Conservation (phyloP, 1,140 invertebrate genomes). For the Lepidurus couesii region DNA sequence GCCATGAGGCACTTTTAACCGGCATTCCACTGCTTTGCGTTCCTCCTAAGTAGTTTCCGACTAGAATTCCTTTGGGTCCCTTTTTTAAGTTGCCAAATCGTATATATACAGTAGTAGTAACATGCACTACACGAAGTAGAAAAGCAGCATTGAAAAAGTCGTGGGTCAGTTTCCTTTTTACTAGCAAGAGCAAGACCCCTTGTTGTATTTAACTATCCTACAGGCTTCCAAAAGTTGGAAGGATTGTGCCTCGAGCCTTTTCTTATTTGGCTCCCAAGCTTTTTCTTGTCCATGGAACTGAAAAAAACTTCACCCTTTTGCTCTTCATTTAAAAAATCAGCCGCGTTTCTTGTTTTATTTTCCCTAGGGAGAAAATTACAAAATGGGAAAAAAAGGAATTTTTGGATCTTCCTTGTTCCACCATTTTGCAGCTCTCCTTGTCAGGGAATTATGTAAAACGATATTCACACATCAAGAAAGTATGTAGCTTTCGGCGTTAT, state of each 20-base stretch:
- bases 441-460: not conserved
- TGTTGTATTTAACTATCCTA: not conserved
- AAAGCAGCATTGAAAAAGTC: slow-evolving; percentile 7
- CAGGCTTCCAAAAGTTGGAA: not conserved
- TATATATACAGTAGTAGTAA: not conserved
- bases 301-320: not conserved
- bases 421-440: too few relatives aligned
- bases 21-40: slow-evolving; percentile 20
- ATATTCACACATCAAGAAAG: not conserved
- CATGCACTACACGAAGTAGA: not conserved
- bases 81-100: not conserved
- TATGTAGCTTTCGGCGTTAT: not conserved
- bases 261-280: not conserved
- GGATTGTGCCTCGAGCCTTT: not conserved
- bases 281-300: not conserved
- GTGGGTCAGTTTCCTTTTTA: slow-evolving; percentile 18
- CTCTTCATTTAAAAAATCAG: not conserved
- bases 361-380: not conserved
- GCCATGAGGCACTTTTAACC: not conserved
- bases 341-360: not conserved
- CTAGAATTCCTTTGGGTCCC: not conserved
- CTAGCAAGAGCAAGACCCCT: not conserved
- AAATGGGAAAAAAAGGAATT: not conserved
- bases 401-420: not conserved
- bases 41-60: not conserved